phyloP scores from a whole-genome alignment of 1,140 invertebrate genomes.

The Habropoda laboriosa region DNA sequence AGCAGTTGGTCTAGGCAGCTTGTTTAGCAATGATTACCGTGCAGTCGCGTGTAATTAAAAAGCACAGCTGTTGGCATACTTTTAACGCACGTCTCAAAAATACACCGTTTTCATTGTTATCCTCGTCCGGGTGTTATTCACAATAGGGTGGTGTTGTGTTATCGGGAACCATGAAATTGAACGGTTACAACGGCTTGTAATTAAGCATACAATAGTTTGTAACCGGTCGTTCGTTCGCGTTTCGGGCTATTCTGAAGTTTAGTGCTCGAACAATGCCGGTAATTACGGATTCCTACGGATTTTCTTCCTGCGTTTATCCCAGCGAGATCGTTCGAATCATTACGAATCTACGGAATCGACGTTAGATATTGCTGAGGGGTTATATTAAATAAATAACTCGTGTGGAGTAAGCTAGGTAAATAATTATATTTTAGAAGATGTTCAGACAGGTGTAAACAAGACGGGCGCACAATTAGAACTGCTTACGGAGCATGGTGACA shows the following conservation, averaged over 20 bases:
- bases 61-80: slow-evolving; percentile 24
- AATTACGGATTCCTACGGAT: slow-evolving; percentile 45
- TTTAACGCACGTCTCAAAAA: slow-evolving; percentile 28
- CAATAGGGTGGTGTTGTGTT: slow-evolving; percentile 49
- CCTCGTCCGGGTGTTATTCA: slow-evolving; percentile 18
- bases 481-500: too few species aligned
- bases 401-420: too few species aligned
- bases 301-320: slow-evolving; percentile 46
- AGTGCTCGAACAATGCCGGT: slow-evolving; percentile 36
- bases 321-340: too few species aligned
- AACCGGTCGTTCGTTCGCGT: slow-evolving; percentile 28
- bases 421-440: too few species aligned
- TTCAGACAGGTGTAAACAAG: too few species aligned
- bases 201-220: slow-evolving; percentile 63
- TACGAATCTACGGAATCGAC: too few species aligned
- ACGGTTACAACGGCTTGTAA: slow-evolving; percentile 54
- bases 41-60: slow-evolving; percentile 17
- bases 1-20: background rate
- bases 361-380: too few species aligned
- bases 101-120: slow-evolving; percentile 42
- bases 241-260: background rate
- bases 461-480: too few species aligned
- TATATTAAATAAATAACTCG: too few species aligned
- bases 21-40: slow-evolving; percentile 21
- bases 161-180: slow-evolving; percentile 52